Conservation (phyloP, 2,888 invertebrate species). For the Bedellia somnulentella region DNA sequence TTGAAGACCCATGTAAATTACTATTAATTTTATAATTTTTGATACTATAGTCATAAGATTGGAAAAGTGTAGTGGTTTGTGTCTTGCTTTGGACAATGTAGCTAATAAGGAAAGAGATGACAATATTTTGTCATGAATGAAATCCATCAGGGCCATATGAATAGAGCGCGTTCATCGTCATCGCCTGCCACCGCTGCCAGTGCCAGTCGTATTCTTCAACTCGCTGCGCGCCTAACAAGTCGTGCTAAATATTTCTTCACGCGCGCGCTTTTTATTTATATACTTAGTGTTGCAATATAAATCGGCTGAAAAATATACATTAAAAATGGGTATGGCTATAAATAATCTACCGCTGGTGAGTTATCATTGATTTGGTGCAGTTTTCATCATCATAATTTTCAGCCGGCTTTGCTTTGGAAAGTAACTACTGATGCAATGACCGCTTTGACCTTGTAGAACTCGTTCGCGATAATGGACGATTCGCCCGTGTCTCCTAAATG, state of each 20-base stretch:
- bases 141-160: constrained; percentile 29
- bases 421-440: constrained; percentile 56
- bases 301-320: too few relatives aligned
- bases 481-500: constrained; percentile 14
- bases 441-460: constrained; percentile 61
- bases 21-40: too few relatives aligned
- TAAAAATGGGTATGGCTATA: constrained; percentile 45
- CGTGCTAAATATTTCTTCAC: constrained; percentile 20
- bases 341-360: constrained; percentile 49
- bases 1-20: too few relatives aligned
- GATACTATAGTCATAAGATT: too few relatives aligned
- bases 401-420: constrained; percentile 43
- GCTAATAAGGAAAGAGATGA: constrained; percentile 27
- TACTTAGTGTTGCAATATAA: background rate
- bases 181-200: too few relatives aligned
- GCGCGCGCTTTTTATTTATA: constrained; percentile 14
- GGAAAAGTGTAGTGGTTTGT: too few relatives aligned
- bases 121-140: constrained; percentile 47
- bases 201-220: constrained; percentile 36
- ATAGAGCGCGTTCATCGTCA: constrained; percentile 23
- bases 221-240: constrained; percentile 38
- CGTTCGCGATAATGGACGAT: constrained; percentile 46
- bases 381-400: constrained; percentile 13
- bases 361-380: constrained; percentile 7
- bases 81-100: too few relatives aligned